Evolutionary conservation across 2,888 invertebrate genomes (phyloP).

Genomic region (Nephrotoma flavescens): DNA sequence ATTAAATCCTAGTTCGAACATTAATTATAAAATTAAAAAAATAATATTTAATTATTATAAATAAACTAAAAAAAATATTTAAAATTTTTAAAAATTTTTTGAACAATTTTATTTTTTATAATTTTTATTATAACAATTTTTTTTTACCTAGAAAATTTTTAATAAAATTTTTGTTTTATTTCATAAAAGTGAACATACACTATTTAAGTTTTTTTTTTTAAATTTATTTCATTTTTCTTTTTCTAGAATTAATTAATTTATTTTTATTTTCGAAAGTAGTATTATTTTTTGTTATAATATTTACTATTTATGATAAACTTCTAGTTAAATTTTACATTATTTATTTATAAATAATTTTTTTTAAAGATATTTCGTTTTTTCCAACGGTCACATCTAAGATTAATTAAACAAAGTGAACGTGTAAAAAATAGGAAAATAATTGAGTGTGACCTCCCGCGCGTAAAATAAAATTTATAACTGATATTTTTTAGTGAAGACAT

Average conservation of each 20-base stretch:
- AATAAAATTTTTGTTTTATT: conserved; percentile 1
- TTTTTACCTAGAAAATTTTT: conserved; percentile 4
- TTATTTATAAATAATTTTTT: conserved; percentile 1
- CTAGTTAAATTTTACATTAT: conserved; percentile 1
- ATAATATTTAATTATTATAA: neutral
- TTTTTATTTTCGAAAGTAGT: conserved; percentile 5
- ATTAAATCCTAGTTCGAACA: neutral
- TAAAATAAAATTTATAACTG: neutral
- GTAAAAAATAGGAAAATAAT: neutral
- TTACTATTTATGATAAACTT: neutral
- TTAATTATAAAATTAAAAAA: neutral
- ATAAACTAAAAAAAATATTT: conserved; percentile 3
- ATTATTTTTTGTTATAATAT: neutral
- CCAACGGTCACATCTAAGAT: neutral
- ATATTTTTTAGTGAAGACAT: neutral
- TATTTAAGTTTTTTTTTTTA: neutral
- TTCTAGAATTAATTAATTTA: conserved; percentile 6
- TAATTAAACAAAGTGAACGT: neutral
- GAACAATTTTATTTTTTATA: conserved; percentile 7
- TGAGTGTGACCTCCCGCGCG: neutral
- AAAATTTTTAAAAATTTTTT: conserved; percentile 9
- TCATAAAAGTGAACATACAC: neutral
- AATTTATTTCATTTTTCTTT: neutral
- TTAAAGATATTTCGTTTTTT: conserved; percentile 1
- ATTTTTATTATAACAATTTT: conserved; percentile 13